phyloP scores from a whole-genome alignment of 2,113 vertebrate genomes.

The Apus apus region DNA sequence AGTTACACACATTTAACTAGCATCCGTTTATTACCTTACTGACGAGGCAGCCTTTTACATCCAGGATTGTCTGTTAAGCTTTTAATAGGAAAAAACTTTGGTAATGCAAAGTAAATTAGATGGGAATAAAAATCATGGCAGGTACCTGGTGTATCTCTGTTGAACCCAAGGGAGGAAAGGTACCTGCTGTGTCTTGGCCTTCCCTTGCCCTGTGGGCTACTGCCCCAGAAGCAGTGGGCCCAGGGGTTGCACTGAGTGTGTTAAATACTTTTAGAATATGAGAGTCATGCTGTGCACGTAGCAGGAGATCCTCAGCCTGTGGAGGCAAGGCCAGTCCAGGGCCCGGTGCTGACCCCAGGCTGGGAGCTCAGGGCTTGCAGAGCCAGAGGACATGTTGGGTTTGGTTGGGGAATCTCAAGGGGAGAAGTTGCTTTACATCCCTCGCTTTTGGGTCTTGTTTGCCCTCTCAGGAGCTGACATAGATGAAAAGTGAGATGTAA shows the following conservation, averaged over 20 bases:
- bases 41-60: not conserved
- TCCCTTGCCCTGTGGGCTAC: fast-evolving
- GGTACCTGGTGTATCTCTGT: not conserved
- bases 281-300: fast-evolving
- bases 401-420: not conserved
- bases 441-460: not conserved
- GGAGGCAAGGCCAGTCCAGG: not conserved
- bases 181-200: not conserved
- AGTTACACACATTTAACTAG: not conserved
- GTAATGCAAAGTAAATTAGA: not conserved
- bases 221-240: not conserved
- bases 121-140: not conserved
- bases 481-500: not conserved
- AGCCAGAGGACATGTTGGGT: not conserved
- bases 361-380: not conserved
- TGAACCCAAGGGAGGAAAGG: not conserved
- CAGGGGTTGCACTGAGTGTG: fast-evolving
- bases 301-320: not conserved
- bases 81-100: not conserved
- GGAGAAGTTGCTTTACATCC: not conserved
- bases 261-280: not conserved
- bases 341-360: fast-evolving
- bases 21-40: not conserved
- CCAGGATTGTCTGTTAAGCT: not conserved
- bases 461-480: not conserved